A percentile compares a stretch with the other conserved stretches of the same genome.
Evolutionary conservation across 1,140 invertebrate species (phyloP).

Genomic region (Drosophila sechellia): DNA sequence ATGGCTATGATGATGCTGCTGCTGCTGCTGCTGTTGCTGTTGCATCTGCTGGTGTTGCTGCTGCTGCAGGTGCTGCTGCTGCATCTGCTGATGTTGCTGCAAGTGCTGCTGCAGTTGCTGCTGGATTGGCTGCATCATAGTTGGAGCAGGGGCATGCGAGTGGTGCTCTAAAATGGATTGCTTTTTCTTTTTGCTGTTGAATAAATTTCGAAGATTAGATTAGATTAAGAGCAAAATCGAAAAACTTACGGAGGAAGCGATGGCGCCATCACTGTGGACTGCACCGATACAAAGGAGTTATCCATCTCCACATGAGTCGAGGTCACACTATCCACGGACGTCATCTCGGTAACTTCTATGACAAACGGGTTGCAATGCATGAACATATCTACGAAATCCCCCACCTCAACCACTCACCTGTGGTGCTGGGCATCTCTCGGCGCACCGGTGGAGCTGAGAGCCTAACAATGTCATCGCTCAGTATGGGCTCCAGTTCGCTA

Average conservation of each 20-base stretch:
- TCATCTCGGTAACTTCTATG: constrained; percentile 84
- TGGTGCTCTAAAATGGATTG: constrained; percentile 68
- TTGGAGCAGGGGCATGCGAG: constrained; percentile 44
- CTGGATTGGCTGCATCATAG: constrained; percentile 78
- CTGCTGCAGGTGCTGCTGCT: constrained; percentile 60
- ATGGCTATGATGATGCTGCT: constrained; percentile 67
- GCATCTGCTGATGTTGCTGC: constrained; percentile 53
- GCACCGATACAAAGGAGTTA: constrained; percentile 76
- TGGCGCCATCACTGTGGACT: constrained; percentile 71
- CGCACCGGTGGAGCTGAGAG: constrained; percentile 78
- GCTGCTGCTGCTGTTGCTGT: constrained; percentile 59
- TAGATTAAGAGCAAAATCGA: rapidly evolving
- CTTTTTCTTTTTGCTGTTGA: constrained; percentile 73
- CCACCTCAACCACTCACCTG: constrained; percentile 59
- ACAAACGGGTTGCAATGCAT: constrained; percentile 53
- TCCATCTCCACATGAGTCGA: constrained; percentile 84
- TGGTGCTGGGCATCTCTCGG: constrained; percentile 82
- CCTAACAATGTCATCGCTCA: constrained; percentile 66
- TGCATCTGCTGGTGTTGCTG: constrained; percentile 62
- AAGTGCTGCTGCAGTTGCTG: constrained; percentile 74
- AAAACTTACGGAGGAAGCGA: constrained; percentile 75
- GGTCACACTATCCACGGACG: constrained; percentile 83
- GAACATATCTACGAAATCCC: constrained; percentile 25
- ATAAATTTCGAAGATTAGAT: no score
- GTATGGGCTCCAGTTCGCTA: constrained; percentile 76